Evolutionary conservation across 2,113 vertebrate genomes (phyloP).

Genomic region (Dendrocopos noguchii): DNA sequence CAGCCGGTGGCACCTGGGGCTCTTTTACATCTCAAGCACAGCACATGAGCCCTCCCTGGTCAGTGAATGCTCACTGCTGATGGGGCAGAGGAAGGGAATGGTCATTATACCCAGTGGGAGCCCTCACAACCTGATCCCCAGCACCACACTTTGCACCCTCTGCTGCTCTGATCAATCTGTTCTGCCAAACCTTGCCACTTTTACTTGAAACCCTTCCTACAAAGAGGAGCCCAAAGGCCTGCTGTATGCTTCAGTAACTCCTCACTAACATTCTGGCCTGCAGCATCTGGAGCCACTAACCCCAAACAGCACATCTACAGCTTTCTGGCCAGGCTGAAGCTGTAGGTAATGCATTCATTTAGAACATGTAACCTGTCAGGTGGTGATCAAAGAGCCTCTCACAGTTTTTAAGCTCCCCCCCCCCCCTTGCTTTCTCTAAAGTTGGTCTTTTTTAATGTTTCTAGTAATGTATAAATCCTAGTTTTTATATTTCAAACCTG

Average conservation of each 20-base stretch:
- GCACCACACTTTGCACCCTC: background rate
- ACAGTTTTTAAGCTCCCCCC: constrained; percentile 70
- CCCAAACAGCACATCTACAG: constrained; percentile 20
- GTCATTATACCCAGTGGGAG: background rate
- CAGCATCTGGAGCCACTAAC: constrained; percentile 10
- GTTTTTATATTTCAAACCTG: constrained; percentile 81
- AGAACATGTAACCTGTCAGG: constrained; percentile 30
- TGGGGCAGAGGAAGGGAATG: background rate
- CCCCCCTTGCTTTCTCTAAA: constrained; percentile 60
- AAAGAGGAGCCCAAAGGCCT: constrained; percentile 71
- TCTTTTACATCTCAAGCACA: background rate
- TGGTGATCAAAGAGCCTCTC: constrained; percentile 37
- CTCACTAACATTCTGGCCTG: constrained; percentile 7
- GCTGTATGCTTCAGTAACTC: constrained; percentile 20
- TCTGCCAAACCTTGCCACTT: constrained; percentile 39
- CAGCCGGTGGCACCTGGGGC: background rate
- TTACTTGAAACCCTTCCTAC: constrained; percentile 49
- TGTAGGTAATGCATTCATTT: constrained; percentile 53
- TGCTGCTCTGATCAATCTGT: background rate
- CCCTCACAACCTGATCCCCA: background rate
- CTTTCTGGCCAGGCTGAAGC: constrained; percentile 42
- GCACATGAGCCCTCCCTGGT: background rate
- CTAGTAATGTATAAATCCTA: constrained; percentile 78
- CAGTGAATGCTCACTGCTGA: background rate
- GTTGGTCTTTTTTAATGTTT: constrained; percentile 77